A percentile compares a stretch with the other conserved stretches of the same genome.
These are phyloP conservation scores for Aplysina aerophoba DNA, from an alignment of 37 sponge, comb jelly and placozoan species.

Conservation along the genomic window DNA sequence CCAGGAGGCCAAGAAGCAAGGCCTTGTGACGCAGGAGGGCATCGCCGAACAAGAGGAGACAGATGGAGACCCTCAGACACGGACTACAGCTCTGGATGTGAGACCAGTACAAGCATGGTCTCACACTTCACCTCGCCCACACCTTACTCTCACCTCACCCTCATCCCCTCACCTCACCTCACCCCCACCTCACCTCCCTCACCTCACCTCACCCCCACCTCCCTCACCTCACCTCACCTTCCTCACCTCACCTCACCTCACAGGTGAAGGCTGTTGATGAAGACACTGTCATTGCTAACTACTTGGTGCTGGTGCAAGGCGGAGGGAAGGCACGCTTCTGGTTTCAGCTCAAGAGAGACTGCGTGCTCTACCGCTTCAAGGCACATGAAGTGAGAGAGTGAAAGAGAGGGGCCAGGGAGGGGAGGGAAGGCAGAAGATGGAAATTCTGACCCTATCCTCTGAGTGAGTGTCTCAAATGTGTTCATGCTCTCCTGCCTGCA, in stretches of 20 bases:
- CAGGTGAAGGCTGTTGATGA: conserved; percentile 43
- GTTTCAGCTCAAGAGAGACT: conserved; percentile 81
- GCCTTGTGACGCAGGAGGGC: not conserved
- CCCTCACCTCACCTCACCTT: not conserved
- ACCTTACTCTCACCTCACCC: not conserved
- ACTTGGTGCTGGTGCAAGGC: conserved; percentile 46
- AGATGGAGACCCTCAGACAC: not conserved
- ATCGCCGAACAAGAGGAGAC: not conserved
- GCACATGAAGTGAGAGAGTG: conserved; percentile 80
- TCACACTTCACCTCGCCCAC: not conserved
- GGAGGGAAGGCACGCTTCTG: conserved; percentile 63
- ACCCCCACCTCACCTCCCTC: conserved; percentile 17
- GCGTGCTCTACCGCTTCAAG: conserved; percentile 81
- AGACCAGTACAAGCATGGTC: not conserved
- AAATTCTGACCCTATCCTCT: not conserved
- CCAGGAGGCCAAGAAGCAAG: not conserved
- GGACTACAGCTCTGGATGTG: conserved; percentile 27
- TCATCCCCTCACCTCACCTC: not conserved
- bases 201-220: no score
- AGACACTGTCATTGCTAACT: conserved; percentile 63
- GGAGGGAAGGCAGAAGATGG: not conserved
- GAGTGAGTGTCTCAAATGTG: not conserved
- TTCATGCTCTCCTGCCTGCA: not conserved
- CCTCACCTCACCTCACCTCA: not conserved
- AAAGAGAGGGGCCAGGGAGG: not conserved